Percentiles rank a stretch among this genome's conserved stretches.
Evolutionary conservation across 2,797 vertebrate genomes (phyloP).

Genomic region (Gobionotothen gibberifrons): DNA sequence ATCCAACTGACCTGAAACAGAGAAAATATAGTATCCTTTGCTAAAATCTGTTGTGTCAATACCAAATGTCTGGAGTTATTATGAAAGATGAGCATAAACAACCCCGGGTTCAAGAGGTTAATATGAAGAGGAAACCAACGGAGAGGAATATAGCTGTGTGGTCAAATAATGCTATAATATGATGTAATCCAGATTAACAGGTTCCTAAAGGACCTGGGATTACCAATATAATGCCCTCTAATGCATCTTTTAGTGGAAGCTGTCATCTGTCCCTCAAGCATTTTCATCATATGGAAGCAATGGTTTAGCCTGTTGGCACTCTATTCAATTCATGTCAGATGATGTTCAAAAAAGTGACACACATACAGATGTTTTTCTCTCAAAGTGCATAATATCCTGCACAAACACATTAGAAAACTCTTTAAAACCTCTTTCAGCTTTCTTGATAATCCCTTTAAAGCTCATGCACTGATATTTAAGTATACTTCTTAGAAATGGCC

Average conservation of each 20-base stretch:
- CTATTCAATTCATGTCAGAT: slow-evolving; percentile 16
- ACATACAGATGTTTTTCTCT: slow-evolving; percentile 28
- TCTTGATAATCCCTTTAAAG: slow-evolving; percentile 50
- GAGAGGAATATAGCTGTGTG: slow-evolving; percentile 22
- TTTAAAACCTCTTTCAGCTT: slow-evolving; percentile 12
- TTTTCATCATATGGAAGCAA: slow-evolving; percentile 62
- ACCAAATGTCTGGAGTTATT: slow-evolving; percentile 2
- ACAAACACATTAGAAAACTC: slow-evolving; percentile 38
- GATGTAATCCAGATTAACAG: slow-evolving; percentile 80
- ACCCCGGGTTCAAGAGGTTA: slow-evolving; percentile 9
- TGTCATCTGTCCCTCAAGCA: slow-evolving; percentile 15
- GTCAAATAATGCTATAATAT: slow-evolving; percentile 59
- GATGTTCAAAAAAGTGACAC: slow-evolving; percentile 23
- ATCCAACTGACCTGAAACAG: not conserved
- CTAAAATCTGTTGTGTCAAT: not conserved
- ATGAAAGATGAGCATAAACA: slow-evolving; percentile 14
- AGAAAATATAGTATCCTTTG: not conserved
- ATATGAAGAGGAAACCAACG: slow-evolving; percentile 21
- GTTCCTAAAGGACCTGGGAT: slow-evolving; percentile 71
- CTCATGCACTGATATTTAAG: slow-evolving; percentile 3
- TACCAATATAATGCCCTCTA: slow-evolving; percentile 79
- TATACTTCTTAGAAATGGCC: slow-evolving; percentile 13
- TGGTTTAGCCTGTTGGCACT: slow-evolving; percentile 38
- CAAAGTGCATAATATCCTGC: slow-evolving; percentile 16
- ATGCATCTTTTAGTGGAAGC: slow-evolving; percentile 79